Evolutionary conservation across 2,797 vertebrate species (phyloP).

Genomic region (Gadopsis bispinosus): DNA sequence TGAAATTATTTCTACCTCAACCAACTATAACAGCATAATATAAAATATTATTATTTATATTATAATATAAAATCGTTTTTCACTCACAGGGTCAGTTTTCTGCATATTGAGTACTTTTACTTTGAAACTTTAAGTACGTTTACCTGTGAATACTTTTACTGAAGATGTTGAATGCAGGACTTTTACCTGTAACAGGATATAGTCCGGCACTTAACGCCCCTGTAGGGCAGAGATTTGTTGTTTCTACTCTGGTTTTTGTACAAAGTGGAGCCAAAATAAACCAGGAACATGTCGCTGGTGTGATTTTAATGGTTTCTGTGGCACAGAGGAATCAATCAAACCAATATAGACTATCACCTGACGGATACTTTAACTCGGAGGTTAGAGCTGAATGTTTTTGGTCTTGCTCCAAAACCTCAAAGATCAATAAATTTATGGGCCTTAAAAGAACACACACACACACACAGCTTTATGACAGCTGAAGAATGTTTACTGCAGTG

Average conservation of each 20-base stretch:
- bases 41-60: no score
- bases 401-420: constrained; percentile 1
- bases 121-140: no score
- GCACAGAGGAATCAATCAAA: not conserved
- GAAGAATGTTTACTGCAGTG: constrained; percentile 49
- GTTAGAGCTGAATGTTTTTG: not conserved
- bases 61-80: no score
- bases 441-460: not conserved
- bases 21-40: no score
- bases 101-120: not conserved
- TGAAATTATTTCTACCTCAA: no score
- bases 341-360: no score
- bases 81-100: no score
- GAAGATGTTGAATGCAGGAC: no score
- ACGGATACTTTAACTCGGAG: no score
- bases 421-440: not conserved
- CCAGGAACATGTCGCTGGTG: not conserved
- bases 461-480: not conserved
- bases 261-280: not conserved
- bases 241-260: not conserved
- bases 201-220: no score
- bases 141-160: no score
- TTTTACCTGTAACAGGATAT: not conserved
- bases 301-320: no score
- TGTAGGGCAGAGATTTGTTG: not conserved